These are phyloP conservation scores for Yponomeuta cagnagella DNA, from an alignment of 2,888 invertebrate genomes.

Conservation along the genomic window DNA sequence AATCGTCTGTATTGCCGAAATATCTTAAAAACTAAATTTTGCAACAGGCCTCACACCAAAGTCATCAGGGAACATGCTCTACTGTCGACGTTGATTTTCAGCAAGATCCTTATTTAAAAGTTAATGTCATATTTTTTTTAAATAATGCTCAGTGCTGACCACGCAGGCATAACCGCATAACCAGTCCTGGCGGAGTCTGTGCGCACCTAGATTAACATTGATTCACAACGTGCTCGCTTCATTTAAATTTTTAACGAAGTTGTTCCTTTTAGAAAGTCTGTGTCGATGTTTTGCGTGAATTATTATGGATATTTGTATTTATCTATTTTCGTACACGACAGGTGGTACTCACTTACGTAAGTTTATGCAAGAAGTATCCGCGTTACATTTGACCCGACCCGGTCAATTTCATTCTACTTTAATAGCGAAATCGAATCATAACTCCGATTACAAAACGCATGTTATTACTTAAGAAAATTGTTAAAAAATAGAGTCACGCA, in stretches of 20 bases:
- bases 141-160: too few species aligned
- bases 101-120: too few species aligned
- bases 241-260: background rate
- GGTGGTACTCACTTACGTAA: background rate
- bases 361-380: conserved; percentile 1
- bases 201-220: too few species aligned
- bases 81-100: too few species aligned
- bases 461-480: background rate
- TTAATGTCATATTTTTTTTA: too few species aligned
- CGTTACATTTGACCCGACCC: background rate
- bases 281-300: background rate
- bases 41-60: too few species aligned
- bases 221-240: background rate
- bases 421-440: background rate
- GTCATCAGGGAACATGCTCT: too few species aligned
- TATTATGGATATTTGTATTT: background rate
- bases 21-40: too few species aligned
- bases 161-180: too few species aligned
- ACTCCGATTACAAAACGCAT: background rate
- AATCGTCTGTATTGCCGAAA: too few species aligned
- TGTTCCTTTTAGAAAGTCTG: background rate
- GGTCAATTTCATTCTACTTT: background rate
- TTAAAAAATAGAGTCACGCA: too few species aligned
- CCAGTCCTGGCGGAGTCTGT: too few species aligned
- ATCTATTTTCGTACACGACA: background rate